These are phyloP conservation scores for Synaphobranchus kaupii DNA, from an alignment of 2,797 vertebrate species.

Conservation along the genomic window DNA sequence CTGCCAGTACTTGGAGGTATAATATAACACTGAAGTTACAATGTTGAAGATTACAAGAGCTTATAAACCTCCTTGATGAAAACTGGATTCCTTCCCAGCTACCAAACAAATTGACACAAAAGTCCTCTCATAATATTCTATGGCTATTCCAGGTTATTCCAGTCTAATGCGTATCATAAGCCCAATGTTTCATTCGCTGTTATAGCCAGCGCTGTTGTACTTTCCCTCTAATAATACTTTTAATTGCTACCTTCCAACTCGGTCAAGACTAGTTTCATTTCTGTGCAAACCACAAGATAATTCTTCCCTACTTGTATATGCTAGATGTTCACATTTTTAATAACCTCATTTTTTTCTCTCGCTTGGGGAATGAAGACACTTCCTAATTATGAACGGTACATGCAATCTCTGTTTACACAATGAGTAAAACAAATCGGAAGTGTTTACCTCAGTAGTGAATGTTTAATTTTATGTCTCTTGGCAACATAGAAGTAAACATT, in stretches of 20 bases:
- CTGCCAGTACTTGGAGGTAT: too few species aligned
- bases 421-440: neutral
- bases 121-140: neutral
- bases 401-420: neutral
- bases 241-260: constrained; percentile 10
- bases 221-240: neutral
- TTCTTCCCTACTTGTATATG: too few species aligned
- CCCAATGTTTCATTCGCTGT: neutral
- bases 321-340: neutral
- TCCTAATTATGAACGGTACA: neutral
- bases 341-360: neutral
- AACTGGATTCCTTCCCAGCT: neutral
- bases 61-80: neutral
- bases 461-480: constrained; percentile 15
- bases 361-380: neutral
- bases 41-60: neutral
- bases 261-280: constrained; percentile 1
- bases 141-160: neutral
- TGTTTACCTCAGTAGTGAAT: neutral
- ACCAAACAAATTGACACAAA: neutral
- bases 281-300: neutral
- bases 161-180: neutral
- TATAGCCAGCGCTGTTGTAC: neutral
- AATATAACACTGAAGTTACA: too few species aligned
- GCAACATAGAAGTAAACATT: neutral